Evolutionary conservation across 2,888 invertebrate genomes (phyloP).

Genomic region (Disparrhopalites patrizii): DNA sequence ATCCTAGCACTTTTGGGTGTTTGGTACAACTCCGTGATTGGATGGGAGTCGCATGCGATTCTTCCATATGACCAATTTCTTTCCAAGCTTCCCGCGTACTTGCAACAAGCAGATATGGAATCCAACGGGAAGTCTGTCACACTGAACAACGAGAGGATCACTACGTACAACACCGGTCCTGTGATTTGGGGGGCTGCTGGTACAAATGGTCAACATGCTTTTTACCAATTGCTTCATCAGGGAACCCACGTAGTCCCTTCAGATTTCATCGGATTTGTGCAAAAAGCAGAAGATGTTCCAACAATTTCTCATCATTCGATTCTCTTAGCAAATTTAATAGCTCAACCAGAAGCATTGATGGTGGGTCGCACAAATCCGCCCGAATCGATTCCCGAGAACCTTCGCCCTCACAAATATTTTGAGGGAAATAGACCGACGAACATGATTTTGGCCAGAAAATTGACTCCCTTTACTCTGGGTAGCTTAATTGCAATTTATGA

Average conservation of each 20-base stretch:
- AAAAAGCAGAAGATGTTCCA: slow-evolving; percentile 43
- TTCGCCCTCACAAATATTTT: slow-evolving; percentile 95
- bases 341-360: slow-evolving; percentile 98
- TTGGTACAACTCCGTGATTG: slow-evolving; percentile 94
- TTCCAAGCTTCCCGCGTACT: slow-evolving; percentile 98
- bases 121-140: slow-evolving; percentile 86
- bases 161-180: slow-evolving; percentile 38
- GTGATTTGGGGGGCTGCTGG: slow-evolving; percentile 41
- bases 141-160: slow-evolving; percentile 34
- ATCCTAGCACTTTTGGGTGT: slow-evolving; percentile 85
- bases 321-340: slow-evolving; percentile 91
- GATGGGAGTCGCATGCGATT: slow-evolving; percentile 91
- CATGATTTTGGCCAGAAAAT: slow-evolving; percentile 83
- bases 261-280: slow-evolving; percentile 47
- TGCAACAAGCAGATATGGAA: slow-evolving; percentile 99
- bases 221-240: slow-evolving; percentile 98
- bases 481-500: slow-evolving; percentile 95
- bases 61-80: slow-evolving; percentile 98
- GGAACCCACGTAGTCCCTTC: slow-evolving; percentile 51
- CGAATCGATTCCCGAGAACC: slow-evolving; percentile 55
- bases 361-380: slow-evolving; percentile 60
- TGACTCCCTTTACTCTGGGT: slow-evolving; percentile 91
- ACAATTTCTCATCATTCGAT: slow-evolving; percentile 55
- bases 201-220: slow-evolving; percentile 88
- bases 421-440: slow-evolving; percentile 96